These are phyloP conservation scores for Limnodromus scolopaceus DNA, from an alignment of 2,797 vertebrate species.

Conservation along the genomic window DNA sequence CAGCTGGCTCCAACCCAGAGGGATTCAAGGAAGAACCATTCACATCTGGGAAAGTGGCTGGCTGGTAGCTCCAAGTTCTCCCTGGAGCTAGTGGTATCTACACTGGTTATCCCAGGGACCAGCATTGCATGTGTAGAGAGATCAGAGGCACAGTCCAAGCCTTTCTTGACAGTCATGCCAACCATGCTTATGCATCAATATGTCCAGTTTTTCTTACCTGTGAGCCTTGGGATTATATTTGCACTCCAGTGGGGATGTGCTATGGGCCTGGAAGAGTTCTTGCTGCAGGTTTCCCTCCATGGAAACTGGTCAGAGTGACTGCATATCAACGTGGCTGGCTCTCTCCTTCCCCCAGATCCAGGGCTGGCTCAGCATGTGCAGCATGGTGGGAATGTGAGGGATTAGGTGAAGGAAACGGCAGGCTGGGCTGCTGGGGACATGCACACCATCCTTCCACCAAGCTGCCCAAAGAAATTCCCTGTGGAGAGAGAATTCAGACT, in stretches of 20 bases:
- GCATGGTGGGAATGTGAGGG: fast-evolving
- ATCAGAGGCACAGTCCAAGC: background rate
- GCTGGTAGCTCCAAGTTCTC: background rate
- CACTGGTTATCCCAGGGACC: background rate
- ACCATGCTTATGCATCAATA: fast-evolving
- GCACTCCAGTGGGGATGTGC: too few relatives aligned
- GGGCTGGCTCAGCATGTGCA: background rate
- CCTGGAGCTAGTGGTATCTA: background rate
- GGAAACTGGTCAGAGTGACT: too few relatives aligned
- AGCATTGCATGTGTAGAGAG: too few relatives aligned
- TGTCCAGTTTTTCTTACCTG: background rate
- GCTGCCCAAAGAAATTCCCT: background rate
- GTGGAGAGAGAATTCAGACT: background rate
- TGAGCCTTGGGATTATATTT: background rate
- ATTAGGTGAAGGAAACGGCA: background rate
- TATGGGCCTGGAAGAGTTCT: background rate
- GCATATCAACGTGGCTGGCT: background rate
- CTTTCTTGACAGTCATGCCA: background rate
- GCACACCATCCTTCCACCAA: background rate
- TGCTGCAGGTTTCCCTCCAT: background rate
- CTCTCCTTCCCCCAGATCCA: background rate
- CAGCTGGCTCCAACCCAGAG: background rate
- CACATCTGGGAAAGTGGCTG: fast-evolving
- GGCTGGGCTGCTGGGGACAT: background rate
- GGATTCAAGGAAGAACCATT: background rate